Evolutionary conservation across 1,140 invertebrate genomes (phyloP).

Genomic region (Doryteuthis pealeii): DNA sequence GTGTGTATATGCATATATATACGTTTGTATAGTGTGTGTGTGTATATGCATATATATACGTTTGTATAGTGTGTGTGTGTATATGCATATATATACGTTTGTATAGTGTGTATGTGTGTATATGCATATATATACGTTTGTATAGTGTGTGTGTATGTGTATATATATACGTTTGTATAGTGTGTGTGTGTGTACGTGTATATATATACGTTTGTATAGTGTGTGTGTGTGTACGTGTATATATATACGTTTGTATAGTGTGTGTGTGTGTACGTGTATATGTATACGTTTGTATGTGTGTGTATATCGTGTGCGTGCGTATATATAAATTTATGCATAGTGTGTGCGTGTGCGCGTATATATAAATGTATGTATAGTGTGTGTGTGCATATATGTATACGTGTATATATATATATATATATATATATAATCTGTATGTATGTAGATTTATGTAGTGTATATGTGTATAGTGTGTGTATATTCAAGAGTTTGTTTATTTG

Average conservation of each 20-base stretch:
- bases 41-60: background rate
- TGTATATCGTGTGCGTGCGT: too few species aligned
- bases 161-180: background rate
- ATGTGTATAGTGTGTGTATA: background rate
- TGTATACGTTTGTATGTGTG: background rate
- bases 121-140: background rate
- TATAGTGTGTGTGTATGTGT: too few species aligned
- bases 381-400: background rate
- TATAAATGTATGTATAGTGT: background rate
- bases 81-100: background rate
- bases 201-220: too few species aligned
- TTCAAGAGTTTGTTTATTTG: too few species aligned
- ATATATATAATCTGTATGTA: background rate
- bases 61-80: too few species aligned
- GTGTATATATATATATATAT: slow-evolving; percentile 1
- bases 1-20: too few species aligned
- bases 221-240: too few species aligned
- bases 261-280: background rate
- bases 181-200: too few species aligned
- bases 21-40: too few species aligned
- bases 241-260: too few species aligned
- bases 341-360: background rate
- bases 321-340: too few species aligned
- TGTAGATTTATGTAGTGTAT: background rate
- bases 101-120: background rate